A percentile compares a stretch with the other conserved stretches of the same genome.
Evolutionary conservation across 2,888 invertebrate genomes (phyloP).

Genomic region (Agrotis exclamationis): DNA sequence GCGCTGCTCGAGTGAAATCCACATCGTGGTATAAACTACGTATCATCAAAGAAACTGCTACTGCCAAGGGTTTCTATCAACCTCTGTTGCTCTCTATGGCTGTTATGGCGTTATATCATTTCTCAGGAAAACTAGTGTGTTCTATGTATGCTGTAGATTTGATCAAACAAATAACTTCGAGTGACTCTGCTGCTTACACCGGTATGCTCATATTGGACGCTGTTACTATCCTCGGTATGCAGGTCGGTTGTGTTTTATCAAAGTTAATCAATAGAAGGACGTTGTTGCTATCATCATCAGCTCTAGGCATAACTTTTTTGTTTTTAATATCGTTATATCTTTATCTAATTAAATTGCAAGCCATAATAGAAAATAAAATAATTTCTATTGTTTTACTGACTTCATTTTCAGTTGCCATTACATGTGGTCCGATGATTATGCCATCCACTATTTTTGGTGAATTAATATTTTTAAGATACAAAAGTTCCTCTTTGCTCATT

Average conservation of each 20-base stretch:
- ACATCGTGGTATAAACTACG: conserved; percentile 51
- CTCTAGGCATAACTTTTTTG: conserved; percentile 73
- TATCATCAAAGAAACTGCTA: conserved; percentile 53
- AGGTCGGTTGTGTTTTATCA: conserved; percentile 75
- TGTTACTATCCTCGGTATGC: conserved; percentile 79
- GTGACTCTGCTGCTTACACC: conserved; percentile 74
- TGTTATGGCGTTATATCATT: conserved; percentile 65
- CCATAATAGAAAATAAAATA: conserved; percentile 72
- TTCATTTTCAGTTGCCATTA: conserved; percentile 76
- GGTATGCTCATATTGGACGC: conserved; percentile 82
- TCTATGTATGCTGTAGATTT: conserved; percentile 77
- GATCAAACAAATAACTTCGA: conserved; percentile 73
- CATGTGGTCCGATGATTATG: conserved; percentile 81
- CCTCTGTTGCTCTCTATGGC: conserved; percentile 68
- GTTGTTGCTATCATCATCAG: conserved; percentile 72
- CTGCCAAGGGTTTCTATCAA: conserved; percentile 69
- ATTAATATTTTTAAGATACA: conserved; percentile 76
- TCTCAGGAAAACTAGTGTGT: conserved; percentile 73
- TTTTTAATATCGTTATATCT: conserved; percentile 77
- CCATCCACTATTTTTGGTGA: conserved; percentile 76
- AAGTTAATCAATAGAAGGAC: conserved; percentile 75
- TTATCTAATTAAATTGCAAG: conserved; percentile 69
- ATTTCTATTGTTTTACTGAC: conserved; percentile 73
- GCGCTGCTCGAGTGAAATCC: conserved; percentile 39
- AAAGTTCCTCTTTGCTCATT: conserved; percentile 72